phyloP scores from a whole-genome alignment of 1,140 invertebrate genomes.

The Drosophila athabasca region DNA sequence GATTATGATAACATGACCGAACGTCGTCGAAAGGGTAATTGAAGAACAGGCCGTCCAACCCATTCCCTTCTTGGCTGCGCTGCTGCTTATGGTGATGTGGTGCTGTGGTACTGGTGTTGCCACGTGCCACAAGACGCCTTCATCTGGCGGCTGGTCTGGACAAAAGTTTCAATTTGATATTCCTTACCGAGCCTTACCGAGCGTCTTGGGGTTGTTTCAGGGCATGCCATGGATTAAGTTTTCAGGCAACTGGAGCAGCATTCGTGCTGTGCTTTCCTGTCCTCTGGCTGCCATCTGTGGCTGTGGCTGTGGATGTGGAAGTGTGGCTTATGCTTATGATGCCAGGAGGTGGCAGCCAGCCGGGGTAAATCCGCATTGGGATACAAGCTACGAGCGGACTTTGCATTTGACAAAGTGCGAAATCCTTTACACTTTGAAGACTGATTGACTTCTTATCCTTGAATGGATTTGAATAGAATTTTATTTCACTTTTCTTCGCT shows the following conservation, averaged over 20 bases:
- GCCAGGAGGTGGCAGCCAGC: slow-evolving; percentile 4
- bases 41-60: slow-evolving; percentile 57
- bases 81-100: slow-evolving; percentile 17
- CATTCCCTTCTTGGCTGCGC: slow-evolving; percentile 24
- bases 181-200: slow-evolving; percentile 27
- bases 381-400: slow-evolving; percentile 46
- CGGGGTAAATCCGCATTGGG: slow-evolving; percentile 26
- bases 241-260: slow-evolving; percentile 19
- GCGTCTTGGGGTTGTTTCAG: slow-evolving; percentile 69
- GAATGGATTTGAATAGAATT: slow-evolving; percentile 80
- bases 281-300: slow-evolving; percentile 8
- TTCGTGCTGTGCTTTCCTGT: not conserved
- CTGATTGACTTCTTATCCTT: slow-evolving; percentile 82
- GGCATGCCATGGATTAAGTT: slow-evolving; percentile 61
- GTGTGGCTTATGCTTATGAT: slow-evolving; percentile 32
- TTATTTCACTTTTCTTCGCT: slow-evolving; percentile 51
- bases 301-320: slow-evolving; percentile 6
- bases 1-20: slow-evolving; percentile 81
- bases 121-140: slow-evolving; percentile 71
- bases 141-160: slow-evolving; percentile 8
- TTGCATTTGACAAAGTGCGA: slow-evolving; percentile 77
- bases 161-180: slow-evolving; percentile 73
- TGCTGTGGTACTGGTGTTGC: slow-evolving; percentile 35
- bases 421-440: slow-evolving; percentile 81
- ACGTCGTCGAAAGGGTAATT: slow-evolving; percentile 73